Conservation (phyloP, 2,113 vertebrate genomes). For the Gymnarchus niloticus region DNA sequence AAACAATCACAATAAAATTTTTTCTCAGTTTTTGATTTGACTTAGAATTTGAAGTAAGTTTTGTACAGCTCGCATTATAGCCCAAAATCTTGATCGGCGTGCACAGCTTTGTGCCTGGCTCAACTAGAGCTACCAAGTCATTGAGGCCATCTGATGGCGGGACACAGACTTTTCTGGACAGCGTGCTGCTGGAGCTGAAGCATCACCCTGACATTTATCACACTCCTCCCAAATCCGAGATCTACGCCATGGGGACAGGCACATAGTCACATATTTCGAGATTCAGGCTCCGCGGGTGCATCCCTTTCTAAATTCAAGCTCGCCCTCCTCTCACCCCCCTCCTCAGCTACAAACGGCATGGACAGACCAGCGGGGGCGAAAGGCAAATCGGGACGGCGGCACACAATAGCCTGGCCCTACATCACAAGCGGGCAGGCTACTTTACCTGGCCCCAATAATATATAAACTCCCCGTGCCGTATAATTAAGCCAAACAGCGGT, state of each 20-base stretch:
- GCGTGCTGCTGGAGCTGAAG: too few species aligned
- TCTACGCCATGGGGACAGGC: not conserved
- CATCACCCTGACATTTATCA: too few species aligned
- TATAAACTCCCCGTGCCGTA: not conserved
- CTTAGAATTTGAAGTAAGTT: too few species aligned
- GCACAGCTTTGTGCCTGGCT: too few species aligned
- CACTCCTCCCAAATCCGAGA: not conserved
- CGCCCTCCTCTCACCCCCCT: not conserved
- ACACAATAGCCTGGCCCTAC: not conserved
- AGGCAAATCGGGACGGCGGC: not conserved
- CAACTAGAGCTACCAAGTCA: too few species aligned
- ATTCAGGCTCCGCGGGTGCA: not conserved
- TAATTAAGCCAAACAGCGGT: not conserved
- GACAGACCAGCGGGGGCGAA: not conserved
- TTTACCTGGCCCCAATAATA: too few species aligned
- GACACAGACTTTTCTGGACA: too few species aligned
- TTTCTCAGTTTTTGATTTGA: not conserved
- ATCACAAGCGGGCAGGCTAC: too few species aligned
- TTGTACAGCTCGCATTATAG: too few species aligned
- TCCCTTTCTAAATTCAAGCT: not conserved
- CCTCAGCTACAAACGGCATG: not conserved
- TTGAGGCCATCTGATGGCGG: too few species aligned
- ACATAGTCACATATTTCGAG: not conserved
- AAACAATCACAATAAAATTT: not conserved
- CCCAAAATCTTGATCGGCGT: too few species aligned